A percentile compares a stretch with the other conserved stretches of the same genome.
Evolutionary conservation across 2,797 vertebrate genomes (phyloP).

Genomic region (Iguana delicatissima): DNA sequence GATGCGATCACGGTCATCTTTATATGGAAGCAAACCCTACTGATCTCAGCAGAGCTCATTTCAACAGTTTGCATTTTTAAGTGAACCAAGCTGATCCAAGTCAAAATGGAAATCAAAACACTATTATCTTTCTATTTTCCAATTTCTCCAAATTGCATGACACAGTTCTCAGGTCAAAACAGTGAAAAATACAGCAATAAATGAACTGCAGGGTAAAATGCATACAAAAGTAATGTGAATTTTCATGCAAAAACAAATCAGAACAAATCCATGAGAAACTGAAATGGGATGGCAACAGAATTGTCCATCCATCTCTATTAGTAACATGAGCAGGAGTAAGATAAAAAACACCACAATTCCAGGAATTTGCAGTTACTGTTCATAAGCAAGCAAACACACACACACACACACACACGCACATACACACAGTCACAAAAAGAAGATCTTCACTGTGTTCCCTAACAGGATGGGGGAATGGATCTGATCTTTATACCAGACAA

Average conservation of each 20-base stretch:
- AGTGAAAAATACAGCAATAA: neutral
- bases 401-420: too few relatives aligned
- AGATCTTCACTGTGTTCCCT: too few relatives aligned
- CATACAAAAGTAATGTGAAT: neutral
- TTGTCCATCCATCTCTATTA: neutral
- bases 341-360: too few relatives aligned
- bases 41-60: neutral
- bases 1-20: neutral
- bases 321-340: neutral
- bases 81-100: neutral
- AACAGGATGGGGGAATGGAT: too few relatives aligned
- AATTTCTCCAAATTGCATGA: neutral
- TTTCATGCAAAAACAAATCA: neutral
- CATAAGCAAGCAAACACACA: too few relatives aligned
- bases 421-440: too few relatives aligned
- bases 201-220: neutral
- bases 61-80: neutral
- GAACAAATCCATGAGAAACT: neutral
- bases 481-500: too few relatives aligned
- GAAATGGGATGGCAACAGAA: neutral
- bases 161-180: neutral
- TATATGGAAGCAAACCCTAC: neutral
- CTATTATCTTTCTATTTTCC: neutral
- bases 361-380: too few relatives aligned
- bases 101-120: neutral